phyloP scores from a whole-genome alignment of 2,888 invertebrate species.

The Horisme vitalbata region DNA sequence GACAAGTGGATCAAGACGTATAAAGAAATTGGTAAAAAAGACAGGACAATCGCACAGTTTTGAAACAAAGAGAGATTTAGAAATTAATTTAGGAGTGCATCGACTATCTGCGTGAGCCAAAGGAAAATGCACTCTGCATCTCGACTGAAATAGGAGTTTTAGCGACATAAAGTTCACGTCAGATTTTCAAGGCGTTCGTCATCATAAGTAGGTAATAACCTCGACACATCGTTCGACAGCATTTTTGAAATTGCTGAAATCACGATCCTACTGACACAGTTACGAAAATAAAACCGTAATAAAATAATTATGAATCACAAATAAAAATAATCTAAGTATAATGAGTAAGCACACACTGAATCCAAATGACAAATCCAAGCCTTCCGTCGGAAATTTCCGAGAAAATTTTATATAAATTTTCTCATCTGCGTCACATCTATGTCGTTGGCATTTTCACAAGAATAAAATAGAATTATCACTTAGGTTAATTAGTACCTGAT shows the following conservation, averaged over 20 bases:
- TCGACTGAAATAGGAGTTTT: too few relatives aligned
- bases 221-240: constrained; percentile 10
- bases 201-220: constrained; percentile 7
- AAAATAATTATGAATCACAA: constrained; percentile 28
- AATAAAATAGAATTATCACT: not conserved
- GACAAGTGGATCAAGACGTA: too few relatives aligned
- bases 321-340: constrained; percentile 13
- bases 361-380: constrained; percentile 7
- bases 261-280: constrained; percentile 20
- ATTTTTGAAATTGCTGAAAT: constrained; percentile 9
- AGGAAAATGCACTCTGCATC: too few relatives aligned
- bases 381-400: constrained; percentile 4
- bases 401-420: constrained; percentile 1
- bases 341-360: constrained; percentile 16
- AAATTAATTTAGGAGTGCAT: too few relatives aligned
- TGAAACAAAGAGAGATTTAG: too few relatives aligned
- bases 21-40: too few relatives aligned
- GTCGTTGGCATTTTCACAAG: not conserved
- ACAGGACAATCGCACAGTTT: too few relatives aligned
- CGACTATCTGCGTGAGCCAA: not conserved
- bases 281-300: constrained; percentile 24
- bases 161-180: not conserved
- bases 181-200: constrained; percentile 9
- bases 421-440: constrained; percentile 5
- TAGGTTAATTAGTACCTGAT: constrained; percentile 11